Base-by-base conservation (phyloP, 2,797 vertebrate species). In the Margarornis squamiger region DNA sequence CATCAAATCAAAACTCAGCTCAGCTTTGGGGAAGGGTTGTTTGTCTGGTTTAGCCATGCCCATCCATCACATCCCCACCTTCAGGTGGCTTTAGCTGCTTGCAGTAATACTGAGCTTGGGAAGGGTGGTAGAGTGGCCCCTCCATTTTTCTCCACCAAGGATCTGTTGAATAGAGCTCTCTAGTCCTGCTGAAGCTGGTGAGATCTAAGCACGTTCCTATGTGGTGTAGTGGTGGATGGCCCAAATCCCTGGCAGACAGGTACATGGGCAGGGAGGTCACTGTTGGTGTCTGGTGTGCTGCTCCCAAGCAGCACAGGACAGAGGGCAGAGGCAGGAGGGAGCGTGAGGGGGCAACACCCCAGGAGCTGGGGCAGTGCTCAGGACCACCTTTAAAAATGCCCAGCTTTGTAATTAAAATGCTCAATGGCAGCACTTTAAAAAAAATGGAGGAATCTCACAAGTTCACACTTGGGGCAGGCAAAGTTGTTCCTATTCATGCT, bases 221-320 rank as follows among this genome's bases (percentile, higher is more conserved):
- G 5, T 27, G 7, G 39, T 0, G 2, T 30, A 8, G 55, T 10
- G 26, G 34, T 72, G 39, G 67, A 9, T 71, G 52, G 36, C 49
- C 58, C 29, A 22, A 15, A 32, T 34, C 4, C 1, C 1, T 68
- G 52, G 17, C 54, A 46, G 63, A 3, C 2, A 3, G 34, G 16
- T 29, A 0, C 0, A 0, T n/a, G 14, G 3, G 6, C 1, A 6
- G 38, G 67, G 36, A 80, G 32, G 29, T 49, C 0, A 2, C 55
- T 32, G 30, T n/a, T 10, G 0, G 7, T 34, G 22, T 14, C 39
- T n/a, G 20, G 10, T 49, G 29, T 34, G 4, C 36, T 77, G 23
- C 36, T 88, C 27, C 54, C 5, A 22, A 14, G 65, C n/a, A n/a
- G n/a, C n/a, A n/a, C n/a, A n/a, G n/a, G n/a, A n/a, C n/a, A n/a